Conservation (phyloP, 2,113 vertebrate species). For the Baryphthengus martii region DNA sequence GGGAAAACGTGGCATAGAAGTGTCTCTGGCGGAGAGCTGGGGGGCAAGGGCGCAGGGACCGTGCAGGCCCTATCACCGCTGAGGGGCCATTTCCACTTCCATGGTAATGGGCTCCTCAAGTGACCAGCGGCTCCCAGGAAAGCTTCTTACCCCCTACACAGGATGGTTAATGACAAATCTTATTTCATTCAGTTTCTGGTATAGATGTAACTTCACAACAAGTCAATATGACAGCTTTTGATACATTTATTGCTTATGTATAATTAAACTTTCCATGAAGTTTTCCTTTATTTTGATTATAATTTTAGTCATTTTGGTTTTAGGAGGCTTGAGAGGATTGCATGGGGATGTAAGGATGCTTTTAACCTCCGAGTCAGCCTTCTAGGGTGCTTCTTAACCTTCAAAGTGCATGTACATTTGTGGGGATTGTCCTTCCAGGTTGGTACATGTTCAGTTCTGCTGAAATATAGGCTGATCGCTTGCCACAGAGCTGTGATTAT, state of each 20-base stretch:
- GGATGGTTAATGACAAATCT: slow-evolving; percentile 17
- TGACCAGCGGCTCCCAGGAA: slow-evolving; percentile 34
- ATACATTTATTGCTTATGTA: background rate
- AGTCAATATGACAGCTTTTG: fast-evolving
- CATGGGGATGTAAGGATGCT: background rate
- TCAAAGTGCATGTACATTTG: background rate
- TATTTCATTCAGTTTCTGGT: slow-evolving; percentile 35
- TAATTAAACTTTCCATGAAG: background rate
- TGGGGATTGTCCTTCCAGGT: background rate
- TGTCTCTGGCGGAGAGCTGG: fast-evolving
- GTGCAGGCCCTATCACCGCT: fast-evolving
- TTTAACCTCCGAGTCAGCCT: background rate
- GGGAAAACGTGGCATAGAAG: fast-evolving
- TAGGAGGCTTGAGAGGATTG: background rate
- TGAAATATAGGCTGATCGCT: fast-evolving
- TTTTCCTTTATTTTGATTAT: background rate
- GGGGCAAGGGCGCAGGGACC: fast-evolving
- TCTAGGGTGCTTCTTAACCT: background rate
- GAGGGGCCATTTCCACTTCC: slow-evolving; percentile 25
- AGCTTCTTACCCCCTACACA: slow-evolving; percentile 8
- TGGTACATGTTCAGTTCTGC: background rate
- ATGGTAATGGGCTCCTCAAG: slow-evolving; percentile 11
- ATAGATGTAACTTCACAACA: background rate
- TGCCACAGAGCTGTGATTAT: background rate
- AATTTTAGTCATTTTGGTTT: background rate